Evolutionary conservation across 2,797 vertebrate species (phyloP).

Genomic region (Anas flavirostris): DNA sequence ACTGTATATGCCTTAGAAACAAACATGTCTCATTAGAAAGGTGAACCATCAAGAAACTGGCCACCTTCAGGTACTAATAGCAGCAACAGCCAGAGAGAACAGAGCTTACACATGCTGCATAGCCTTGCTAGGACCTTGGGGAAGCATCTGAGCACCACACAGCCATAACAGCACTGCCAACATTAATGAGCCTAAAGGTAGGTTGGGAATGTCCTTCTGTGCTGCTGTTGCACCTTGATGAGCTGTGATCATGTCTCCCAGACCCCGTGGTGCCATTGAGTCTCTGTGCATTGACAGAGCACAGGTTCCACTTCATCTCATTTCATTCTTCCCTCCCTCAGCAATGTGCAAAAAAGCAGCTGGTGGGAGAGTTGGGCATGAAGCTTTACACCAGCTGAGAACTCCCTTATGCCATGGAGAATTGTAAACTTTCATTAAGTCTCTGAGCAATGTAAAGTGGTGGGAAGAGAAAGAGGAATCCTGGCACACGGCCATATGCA

Average conservation of each 20-base stretch:
- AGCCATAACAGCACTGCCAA: neutral
- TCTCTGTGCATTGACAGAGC: neutral
- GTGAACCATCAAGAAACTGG: neutral
- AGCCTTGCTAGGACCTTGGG: neutral
- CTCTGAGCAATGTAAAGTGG: neutral
- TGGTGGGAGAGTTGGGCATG: neutral
- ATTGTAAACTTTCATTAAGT: neutral
- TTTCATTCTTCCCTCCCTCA: neutral
- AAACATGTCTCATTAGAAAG: neutral
- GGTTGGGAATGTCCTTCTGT: neutral
- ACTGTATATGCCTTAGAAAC: neutral
- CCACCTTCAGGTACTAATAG: neutral
- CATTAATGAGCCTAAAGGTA: neutral
- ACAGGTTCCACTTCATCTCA: neutral
- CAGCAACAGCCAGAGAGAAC: neutral
- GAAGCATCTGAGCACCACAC: neutral
- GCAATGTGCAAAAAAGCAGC: neutral
- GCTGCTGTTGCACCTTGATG: neutral
- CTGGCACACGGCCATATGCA: neutral
- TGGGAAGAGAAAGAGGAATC: neutral
- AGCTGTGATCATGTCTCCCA: neutral
- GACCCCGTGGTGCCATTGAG: neutral
- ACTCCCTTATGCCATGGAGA: neutral
- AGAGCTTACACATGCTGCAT: neutral
- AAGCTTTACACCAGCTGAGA: neutral